Percentiles rank a stretch among this genome's conserved stretches.
Evolutionary conservation across 2,797 vertebrate species (phyloP).

Genomic region (Molothrus aeneus): DNA sequence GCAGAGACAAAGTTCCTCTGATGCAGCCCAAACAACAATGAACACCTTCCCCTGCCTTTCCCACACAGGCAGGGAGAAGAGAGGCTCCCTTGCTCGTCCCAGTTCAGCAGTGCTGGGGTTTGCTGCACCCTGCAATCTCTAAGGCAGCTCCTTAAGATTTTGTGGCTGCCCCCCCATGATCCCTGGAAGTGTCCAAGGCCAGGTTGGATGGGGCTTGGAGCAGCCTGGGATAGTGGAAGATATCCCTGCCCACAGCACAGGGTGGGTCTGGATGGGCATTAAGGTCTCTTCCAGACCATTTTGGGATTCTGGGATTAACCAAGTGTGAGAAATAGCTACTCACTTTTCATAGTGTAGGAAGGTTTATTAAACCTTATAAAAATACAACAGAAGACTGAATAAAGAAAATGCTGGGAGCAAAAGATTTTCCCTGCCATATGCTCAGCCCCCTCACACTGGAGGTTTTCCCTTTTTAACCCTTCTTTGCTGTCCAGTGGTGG

Average conservation of each 20-base stretch:
- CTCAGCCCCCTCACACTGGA: no score
- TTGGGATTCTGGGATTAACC: neutral
- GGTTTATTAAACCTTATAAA: no score
- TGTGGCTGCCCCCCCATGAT: no score
- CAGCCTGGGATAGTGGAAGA: rapidly evolving
- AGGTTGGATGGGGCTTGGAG: rapidly evolving
- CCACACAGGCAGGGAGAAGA: neutral
- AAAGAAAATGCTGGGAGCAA: no score
- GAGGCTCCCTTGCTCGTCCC: no score
- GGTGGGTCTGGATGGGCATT: neutral
- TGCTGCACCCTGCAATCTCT: neutral
- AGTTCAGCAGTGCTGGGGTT: rapidly evolving
- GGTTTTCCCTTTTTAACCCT: no score
- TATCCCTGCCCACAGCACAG: neutral
- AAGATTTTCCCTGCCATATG: no score
- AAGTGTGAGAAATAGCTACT: no score
- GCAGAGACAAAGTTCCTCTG: neutral
- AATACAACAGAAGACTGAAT: no score
- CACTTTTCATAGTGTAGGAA: no score
- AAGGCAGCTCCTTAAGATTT: neutral
- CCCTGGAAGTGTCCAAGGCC: neutral
- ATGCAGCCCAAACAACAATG: neutral
- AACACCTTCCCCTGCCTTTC: neutral
- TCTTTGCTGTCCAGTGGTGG: no score
- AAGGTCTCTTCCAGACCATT: neutral